Evolutionary conservation across 2,888 invertebrate species (phyloP).

Genomic region (Digitonthophagus gazella): DNA sequence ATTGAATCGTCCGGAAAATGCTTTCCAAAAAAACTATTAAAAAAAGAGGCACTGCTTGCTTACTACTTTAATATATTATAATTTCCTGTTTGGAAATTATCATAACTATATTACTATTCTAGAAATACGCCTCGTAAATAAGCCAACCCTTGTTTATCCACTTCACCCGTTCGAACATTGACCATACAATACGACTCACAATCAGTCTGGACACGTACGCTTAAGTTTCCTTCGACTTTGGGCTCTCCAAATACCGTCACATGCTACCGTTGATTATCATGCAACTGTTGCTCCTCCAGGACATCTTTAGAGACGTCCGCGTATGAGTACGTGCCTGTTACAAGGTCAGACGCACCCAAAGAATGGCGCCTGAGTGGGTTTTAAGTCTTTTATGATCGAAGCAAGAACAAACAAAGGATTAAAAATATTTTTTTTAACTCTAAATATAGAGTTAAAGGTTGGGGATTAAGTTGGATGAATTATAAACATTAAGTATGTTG

Average conservation of each 20-base stretch:
- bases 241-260: not conserved
- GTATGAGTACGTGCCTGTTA: constrained; percentile 37
- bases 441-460: too few species aligned
- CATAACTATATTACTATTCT: not conserved
- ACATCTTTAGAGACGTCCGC: constrained; percentile 23
- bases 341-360: constrained; percentile 44
- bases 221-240: not conserved
- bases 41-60: too few species aligned
- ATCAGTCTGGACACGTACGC: not conserved
- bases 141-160: not conserved
- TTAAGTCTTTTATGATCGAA: not conserved
- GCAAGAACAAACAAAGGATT: too few species aligned
- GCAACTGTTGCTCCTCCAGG: not conserved
- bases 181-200: not conserved
- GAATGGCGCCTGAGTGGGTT: constrained; percentile 39
- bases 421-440: too few species aligned
- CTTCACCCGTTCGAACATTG: not conserved
- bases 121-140: not conserved
- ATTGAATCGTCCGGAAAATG: too few species aligned
- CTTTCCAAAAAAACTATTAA: too few species aligned
- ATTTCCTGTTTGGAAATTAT: not conserved
- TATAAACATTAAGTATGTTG: too few species aligned
- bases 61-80: too few species aligned
- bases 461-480: too few species aligned
- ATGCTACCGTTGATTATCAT: not conserved